Conservation (phyloP, 2,797 vertebrate genomes). For the Acrossocheilus wenchowensis region DNA sequence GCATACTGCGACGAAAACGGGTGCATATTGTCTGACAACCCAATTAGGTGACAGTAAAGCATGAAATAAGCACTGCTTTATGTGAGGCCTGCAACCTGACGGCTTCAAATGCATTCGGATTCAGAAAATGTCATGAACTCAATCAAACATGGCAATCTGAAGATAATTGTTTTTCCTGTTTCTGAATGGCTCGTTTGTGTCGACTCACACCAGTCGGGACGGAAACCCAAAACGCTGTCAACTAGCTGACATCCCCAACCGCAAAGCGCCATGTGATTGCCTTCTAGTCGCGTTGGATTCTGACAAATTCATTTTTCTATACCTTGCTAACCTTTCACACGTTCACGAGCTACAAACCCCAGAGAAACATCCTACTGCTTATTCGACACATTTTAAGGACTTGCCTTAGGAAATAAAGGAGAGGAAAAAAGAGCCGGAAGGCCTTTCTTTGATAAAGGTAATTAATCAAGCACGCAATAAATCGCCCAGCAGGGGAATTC, state of each 20-base stretch:
- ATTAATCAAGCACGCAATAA: conserved; percentile 49
- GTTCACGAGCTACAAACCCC: conserved; percentile 59
- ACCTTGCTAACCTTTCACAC: background rate
- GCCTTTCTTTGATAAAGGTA: conserved; percentile 37
- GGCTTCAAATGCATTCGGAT: conserved; percentile 1
- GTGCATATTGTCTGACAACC: conserved; percentile 19
- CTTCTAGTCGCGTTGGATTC: background rate
- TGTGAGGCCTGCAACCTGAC: conserved; percentile 4
- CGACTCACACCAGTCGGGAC: background rate
- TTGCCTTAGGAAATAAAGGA: background rate
- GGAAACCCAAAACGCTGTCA: background rate
- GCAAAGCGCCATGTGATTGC: background rate
- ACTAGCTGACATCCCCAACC: background rate
- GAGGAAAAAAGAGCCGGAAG: background rate
- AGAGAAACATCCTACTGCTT: conserved; percentile 10
- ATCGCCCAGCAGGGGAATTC: conserved; percentile 43
- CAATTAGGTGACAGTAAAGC: conserved; percentile 18
- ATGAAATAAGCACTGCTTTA: conserved; percentile 20
- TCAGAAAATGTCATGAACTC: conserved; percentile 13
- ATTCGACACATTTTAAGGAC: conserved; percentile 11
- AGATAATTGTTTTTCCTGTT: conserved; percentile 24
- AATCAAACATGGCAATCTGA: background rate
- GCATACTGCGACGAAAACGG: conserved; percentile 6
- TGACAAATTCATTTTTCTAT: conserved; percentile 11
- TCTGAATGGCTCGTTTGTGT: conserved; percentile 8